phyloP scores from a whole-genome alignment of 2,888 invertebrate species.

The Epinotia demarniana region DNA sequence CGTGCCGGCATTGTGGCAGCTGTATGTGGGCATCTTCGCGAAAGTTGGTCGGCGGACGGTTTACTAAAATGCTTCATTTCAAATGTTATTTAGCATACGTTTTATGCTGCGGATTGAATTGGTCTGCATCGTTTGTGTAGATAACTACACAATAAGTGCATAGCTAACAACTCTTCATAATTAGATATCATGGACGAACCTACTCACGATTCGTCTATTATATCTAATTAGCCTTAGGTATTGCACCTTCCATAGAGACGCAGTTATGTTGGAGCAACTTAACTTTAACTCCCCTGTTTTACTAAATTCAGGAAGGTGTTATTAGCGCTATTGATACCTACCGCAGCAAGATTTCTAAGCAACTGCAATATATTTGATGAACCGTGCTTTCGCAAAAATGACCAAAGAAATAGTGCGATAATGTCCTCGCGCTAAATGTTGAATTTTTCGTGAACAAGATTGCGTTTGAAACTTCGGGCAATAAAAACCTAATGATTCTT shows the following conservation, averaged over 20 bases:
- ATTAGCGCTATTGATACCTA: neutral
- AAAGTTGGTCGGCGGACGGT: neutral
- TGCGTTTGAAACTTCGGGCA: slow-evolving; percentile 75
- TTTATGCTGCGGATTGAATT: neutral
- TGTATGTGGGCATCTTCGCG: slow-evolving; percentile 9
- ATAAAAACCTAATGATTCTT: slow-evolving; percentile 74
- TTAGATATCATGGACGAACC: too few relatives aligned
- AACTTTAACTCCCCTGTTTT: neutral
- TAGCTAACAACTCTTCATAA: too few relatives aligned
- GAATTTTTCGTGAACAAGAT: slow-evolving; percentile 49
- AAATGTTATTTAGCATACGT: too few relatives aligned
- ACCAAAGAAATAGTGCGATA: neutral
- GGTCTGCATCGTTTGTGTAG: neutral
- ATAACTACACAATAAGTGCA: too few relatives aligned
- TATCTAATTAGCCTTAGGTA: neutral
- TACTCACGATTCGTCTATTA: neutral
- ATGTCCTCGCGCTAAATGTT: slow-evolving; percentile 7
- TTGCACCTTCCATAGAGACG: neutral
- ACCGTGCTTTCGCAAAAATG: slow-evolving; percentile 2
- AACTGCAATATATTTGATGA: neutral
- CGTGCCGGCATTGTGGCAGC: neutral
- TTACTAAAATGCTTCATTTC: neutral
- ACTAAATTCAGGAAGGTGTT: neutral
- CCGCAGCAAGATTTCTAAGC: neutral
- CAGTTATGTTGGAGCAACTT: neutral